These are phyloP conservation scores for Nymphalis io DNA, from an alignment of 1,140 invertebrate genomes.

Conservation along the genomic window DNA sequence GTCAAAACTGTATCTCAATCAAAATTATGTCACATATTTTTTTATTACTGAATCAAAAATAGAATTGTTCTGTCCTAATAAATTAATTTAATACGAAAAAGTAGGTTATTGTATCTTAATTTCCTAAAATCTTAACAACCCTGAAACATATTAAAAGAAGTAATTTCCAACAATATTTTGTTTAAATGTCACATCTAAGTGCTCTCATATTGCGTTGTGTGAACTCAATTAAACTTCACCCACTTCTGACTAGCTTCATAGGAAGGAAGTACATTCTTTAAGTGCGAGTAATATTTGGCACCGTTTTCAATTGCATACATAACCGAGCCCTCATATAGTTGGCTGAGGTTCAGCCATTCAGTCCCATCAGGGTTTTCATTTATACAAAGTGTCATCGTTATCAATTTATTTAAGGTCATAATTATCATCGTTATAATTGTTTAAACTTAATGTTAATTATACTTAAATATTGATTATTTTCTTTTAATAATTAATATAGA, in stretches of 20 bases:
- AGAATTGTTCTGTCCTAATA: no score
- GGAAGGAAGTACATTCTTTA: conserved; percentile 30
- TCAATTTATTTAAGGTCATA: conserved; percentile 22
- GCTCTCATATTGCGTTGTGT: conserved; percentile 10
- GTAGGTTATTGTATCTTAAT: no score
- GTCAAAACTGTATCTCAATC: no score
- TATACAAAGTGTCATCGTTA: conserved; percentile 1
- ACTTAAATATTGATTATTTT: no score
- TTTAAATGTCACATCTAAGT: conserved; percentile 18
- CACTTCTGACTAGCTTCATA: conserved; percentile 17
- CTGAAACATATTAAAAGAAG: background rate
- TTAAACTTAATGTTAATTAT: background rate
- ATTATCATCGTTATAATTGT: background rate
- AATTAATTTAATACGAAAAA: no score
- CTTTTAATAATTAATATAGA: no score
- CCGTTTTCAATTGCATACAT: conserved; percentile 25
- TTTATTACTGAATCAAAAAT: no score
- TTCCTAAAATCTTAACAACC: no score
- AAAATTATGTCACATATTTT: no score
- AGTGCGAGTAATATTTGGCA: conserved; percentile 30
- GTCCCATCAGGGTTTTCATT: conserved; percentile 18
- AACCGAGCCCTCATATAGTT: conserved; percentile 20
- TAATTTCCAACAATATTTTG: background rate
- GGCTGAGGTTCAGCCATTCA: conserved; percentile 26
- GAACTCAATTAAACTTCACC: conserved; percentile 30